A percentile compares a stretch with the other conserved stretches of the same genome.
These are phyloP conservation scores for Spodoptera frugiperda DNA, from an alignment of 1,140 invertebrate genomes.

Conservation along the genomic window DNA sequence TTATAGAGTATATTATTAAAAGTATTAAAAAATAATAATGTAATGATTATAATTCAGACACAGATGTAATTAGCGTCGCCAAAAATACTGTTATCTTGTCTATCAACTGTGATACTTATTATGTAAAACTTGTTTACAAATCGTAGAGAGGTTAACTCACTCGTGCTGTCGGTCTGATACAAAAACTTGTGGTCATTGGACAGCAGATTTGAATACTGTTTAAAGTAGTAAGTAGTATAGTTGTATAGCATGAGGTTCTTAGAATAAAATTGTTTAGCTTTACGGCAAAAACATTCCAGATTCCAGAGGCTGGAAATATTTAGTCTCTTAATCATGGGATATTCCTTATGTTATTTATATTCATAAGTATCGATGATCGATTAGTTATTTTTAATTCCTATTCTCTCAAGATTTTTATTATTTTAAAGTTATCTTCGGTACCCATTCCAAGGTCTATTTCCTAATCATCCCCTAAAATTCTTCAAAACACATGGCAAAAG, in stretches of 20 bases:
- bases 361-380: no score
- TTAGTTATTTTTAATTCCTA: no score
- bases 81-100: conserved; percentile 25
- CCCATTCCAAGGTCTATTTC: no score
- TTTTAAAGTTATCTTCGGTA: no score
- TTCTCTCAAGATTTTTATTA: no score
- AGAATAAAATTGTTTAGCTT: background rate
- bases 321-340: no score
- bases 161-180: background rate
- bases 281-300: no score
- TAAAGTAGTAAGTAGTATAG: no score
- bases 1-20: conserved; percentile 8
- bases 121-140: conserved; percentile 38
- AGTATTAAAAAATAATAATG: background rate
- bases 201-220: conserved; percentile 5
- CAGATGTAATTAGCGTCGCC: conserved; percentile 1
- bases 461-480: no score
- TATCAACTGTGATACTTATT: conserved; percentile 22
- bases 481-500: no score
- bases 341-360: no score
- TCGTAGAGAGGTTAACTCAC: conserved; percentile 18
- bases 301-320: no score
- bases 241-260: background rate
- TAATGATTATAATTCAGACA: conserved; percentile 18
- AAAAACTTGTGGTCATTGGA: conserved; percentile 37